Evolutionary conservation across 2,113 vertebrate genomes (phyloP), one percentile per base, ranked within the genome.

Genomic region (Ochotona princeps): DNA sequence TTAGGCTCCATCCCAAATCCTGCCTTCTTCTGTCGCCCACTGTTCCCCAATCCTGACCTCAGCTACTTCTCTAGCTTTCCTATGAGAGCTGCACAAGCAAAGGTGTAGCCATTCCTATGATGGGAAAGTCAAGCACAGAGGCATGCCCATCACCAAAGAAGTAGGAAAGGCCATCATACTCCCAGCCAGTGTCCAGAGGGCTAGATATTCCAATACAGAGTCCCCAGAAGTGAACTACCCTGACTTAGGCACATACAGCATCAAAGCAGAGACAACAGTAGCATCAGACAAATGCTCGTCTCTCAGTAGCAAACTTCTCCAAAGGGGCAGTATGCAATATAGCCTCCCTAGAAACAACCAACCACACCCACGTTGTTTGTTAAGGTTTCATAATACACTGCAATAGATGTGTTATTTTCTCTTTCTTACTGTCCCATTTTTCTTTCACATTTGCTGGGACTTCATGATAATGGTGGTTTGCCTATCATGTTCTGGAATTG

Each of bases 31-130:
- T 28, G 66, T 30, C 25, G 95, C 38, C 18, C 12, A 60, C 54
- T 25, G n/a, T 61, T 25, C 2, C 15, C 67, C 28, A 90, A 17
- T n/a, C 4, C 9, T 85, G 25, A 61, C 54, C 57, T 87, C 72
- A 81, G 47, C 47, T 65, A 35, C 28, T 75, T 38, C 49, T 69
- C 82, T 91, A 51, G 47, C 28, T 83, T 91, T 82, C 63, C 88
- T 17, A 69, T 26, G 5, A 15, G 20, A 74, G 17, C 4, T 69
- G 38, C 25, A 35, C 32, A 82, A 54, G 30, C 15, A 83, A 72
- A 95, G 21, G 3, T n/a, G 3, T 28, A 49, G 44, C 15, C 60
- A n/a, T 30, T 93, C 15, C 30, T 30, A 9, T 38, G 30, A 28
- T 26, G 13, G 25, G 38, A 65, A 87, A 92, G 76, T 35, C 30